Evolutionary conservation across 2,888 invertebrate genomes (phyloP).

Genomic region (Galerucella pusilla): DNA sequence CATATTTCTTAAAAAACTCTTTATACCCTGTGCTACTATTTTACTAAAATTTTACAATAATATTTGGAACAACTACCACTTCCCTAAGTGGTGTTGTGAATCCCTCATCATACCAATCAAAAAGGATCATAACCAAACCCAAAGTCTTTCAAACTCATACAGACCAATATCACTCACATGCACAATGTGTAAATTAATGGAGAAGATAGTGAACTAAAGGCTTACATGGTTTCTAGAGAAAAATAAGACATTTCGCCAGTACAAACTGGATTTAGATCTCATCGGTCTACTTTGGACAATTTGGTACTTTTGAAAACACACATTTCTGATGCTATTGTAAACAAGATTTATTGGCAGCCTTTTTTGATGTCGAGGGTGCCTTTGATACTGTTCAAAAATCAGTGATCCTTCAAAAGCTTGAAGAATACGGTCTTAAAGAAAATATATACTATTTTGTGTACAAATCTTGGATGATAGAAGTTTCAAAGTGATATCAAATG

Average conservation of each 20-base stretch:
- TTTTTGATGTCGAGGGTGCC: conserved; percentile 2
- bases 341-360: neutral
- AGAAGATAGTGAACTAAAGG: neutral
- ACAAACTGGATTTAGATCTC: neutral
- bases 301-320: neutral
- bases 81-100: neutral
- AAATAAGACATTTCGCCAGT: neutral
- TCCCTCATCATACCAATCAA: neutral
- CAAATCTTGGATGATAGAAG: neutral
- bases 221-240: neutral
- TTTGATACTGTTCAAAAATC: neutral
- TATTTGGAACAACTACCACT: neutral
- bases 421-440: neutral
- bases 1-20: too few species aligned
- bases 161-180: neutral
- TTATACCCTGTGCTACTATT: too few species aligned
- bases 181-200: neutral
- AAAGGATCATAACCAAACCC: too few species aligned
- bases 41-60: neutral
- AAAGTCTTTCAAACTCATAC: too few species aligned
- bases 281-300: neutral
- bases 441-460: neutral
- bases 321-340: neutral
- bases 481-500: neutral
- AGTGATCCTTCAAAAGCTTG: neutral